phyloP scores from a whole-genome alignment of 2,797 vertebrate species.

The Chiloscyllium punctatum region DNA sequence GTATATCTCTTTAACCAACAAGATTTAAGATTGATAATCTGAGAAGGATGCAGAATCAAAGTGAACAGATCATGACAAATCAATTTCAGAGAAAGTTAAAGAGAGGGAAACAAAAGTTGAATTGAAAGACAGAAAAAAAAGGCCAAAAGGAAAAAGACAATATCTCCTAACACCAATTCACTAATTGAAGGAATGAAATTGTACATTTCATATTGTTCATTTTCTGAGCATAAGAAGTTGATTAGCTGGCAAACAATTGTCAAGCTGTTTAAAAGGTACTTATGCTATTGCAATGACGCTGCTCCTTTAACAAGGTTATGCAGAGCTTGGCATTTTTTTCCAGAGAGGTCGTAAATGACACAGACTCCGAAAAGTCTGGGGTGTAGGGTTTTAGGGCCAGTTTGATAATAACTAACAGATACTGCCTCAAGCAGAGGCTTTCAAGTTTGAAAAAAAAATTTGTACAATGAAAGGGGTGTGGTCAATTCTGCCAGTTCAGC shows the following conservation, averaged over 20 bases:
- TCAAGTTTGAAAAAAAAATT: no score
- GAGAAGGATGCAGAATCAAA: background rate
- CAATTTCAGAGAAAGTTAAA: background rate
- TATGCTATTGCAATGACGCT: background rate
- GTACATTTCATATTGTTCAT: background rate
- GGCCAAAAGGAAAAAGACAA: background rate
- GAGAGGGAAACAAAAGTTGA: background rate
- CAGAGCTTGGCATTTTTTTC: no score
- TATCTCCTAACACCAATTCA: background rate
- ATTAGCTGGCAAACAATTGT: background rate
- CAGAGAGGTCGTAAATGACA: no score
- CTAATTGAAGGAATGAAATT: background rate
- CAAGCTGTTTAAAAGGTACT: background rate
- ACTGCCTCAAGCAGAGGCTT: no score
- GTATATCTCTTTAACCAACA: background rate
- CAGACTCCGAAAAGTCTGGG: no score
- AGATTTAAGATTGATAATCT: background rate
- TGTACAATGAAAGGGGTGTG: no score
- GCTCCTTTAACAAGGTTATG: no score
- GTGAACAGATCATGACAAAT: background rate
- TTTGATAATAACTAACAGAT: no score
- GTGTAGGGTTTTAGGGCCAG: no score
- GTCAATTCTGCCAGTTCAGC: no score
- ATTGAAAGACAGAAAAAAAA: background rate
- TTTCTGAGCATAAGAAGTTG: background rate